Evolutionary conservation across 1,140 invertebrate species (phyloP), one percentile per base, ranked within the genome.

Genomic region (Lasaia peninsularis): DNA sequence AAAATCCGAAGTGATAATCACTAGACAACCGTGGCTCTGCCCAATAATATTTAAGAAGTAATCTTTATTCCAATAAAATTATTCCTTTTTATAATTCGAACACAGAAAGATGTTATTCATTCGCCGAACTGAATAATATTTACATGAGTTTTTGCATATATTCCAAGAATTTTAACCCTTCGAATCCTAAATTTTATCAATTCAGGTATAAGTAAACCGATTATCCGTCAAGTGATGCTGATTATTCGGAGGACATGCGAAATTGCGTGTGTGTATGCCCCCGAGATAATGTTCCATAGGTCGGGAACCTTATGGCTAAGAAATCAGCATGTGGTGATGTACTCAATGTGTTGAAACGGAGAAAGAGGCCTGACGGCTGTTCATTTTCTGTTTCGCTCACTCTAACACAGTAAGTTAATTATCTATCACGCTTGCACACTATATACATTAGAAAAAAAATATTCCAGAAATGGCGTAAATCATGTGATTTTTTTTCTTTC

Each of bases 231-330:
- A 21, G 40, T 71, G 67, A 76, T 60, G 72, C 65, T 63, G 57
- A 71, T 58, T 67, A 69, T 67, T 60, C 56, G 49, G 33, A 56
- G 50, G 32, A 62, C 77, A 80, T 74, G 78, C 78, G 49, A 81
- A 72, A 56, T 80, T 59, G 80, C 80, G 77, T 84, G 80, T 53
- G 58, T 33, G 52, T 31, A 53, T 61, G 49, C 64, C 69, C 56
- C 44, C 61, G 55, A 60, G 66, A 55, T 65, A 58, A 62, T 48
- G 60, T 73, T 60, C 59, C 63, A 67, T 68, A 71, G 78, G 76
- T 75, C 75, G 74, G 71, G 72, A 72, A 78, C 76, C 73, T 73
- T 78, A 78, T 78, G 67, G 60, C 56, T 54, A 60, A 37, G 61
- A 62, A 58, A 65, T 60, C 58, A 60, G 64, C 67, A 69, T 71